These are phyloP conservation scores for Ascaphus truei DNA, from an alignment of 2,113 vertebrate species.

Conservation along the genomic window DNA sequence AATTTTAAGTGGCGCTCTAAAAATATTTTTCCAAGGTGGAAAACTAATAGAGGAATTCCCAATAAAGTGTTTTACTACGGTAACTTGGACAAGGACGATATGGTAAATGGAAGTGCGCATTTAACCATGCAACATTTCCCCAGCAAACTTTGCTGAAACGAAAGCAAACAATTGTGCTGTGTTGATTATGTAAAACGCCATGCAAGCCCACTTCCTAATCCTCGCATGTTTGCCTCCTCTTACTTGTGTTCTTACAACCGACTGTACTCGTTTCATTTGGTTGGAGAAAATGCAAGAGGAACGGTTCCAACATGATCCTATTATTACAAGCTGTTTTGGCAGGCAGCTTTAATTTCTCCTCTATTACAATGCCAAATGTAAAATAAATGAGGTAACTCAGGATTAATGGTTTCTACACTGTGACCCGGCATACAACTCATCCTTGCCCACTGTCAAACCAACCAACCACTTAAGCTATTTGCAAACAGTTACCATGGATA, in stretches of 20 bases:
- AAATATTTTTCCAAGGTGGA: too few relatives aligned
- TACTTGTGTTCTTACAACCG: constrained; percentile 30
- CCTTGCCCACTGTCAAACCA: not conserved
- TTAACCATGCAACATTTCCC: too few relatives aligned
- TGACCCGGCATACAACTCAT: not conserved
- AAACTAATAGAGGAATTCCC: too few relatives aligned
- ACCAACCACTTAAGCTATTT: not conserved
- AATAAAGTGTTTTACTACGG: too few relatives aligned
- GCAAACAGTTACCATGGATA: not conserved
- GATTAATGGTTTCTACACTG: not conserved
- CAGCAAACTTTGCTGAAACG: too few relatives aligned
- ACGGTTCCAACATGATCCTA: not conserved
- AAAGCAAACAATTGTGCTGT: too few relatives aligned
- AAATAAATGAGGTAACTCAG: not conserved
- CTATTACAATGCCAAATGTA: not conserved
- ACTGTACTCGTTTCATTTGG: constrained; percentile 5
- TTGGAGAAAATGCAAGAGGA: constrained; percentile 34
- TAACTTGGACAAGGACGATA: too few relatives aligned
- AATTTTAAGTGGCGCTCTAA: too few relatives aligned
- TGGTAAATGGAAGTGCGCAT: too few relatives aligned
- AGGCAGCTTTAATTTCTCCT: not conserved
- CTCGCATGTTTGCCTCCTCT: not conserved
- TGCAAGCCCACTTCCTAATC: not conserved
- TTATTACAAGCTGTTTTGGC: constrained; percentile 14
- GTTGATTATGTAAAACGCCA: too few relatives aligned